Evolutionary conservation across 2,888 invertebrate species (phyloP).

Genomic region (Leptogaster cylindrica): DNA sequence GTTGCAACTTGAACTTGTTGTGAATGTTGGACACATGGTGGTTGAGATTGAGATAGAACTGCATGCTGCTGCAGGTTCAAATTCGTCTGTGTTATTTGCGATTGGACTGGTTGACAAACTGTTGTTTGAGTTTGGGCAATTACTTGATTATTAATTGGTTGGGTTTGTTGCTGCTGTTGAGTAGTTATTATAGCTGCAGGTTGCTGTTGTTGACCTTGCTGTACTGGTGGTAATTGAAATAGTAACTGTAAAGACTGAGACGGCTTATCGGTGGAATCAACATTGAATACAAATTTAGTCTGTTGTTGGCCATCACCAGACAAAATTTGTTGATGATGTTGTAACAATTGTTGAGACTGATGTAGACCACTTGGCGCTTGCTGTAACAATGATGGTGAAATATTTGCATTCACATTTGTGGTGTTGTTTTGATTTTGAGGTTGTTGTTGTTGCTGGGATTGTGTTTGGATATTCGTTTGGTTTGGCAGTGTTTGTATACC

Average conservation of each 20-base stretch:
- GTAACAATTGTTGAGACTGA: conserved; percentile 53
- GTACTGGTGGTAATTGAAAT: conserved; percentile 58
- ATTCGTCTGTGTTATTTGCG: conserved; percentile 57
- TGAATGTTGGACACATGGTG: conserved; percentile 42
- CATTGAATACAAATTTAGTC: conserved; percentile 61
- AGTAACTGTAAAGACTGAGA: conserved; percentile 60
- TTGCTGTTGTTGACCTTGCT: conserved; percentile 51
- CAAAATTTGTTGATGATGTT: conserved; percentile 44
- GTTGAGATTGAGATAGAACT: conserved; percentile 52
- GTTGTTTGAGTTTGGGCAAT: conserved; percentile 41
- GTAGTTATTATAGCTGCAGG: conserved; percentile 45
- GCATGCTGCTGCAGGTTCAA: conserved; percentile 56
- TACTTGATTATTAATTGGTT: conserved; percentile 28
- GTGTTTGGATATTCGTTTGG: conserved; percentile 42
- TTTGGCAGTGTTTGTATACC: conserved; percentile 52
- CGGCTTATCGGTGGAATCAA: conserved; percentile 59
- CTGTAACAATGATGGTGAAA: conserved; percentile 44
- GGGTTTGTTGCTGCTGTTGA: conserved; percentile 51
- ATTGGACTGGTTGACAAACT: conserved; percentile 39
- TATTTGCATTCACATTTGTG: conserved; percentile 43
- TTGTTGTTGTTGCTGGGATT: conserved; percentile 39
- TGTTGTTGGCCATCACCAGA: conserved; percentile 55
- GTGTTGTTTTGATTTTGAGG: conserved; percentile 27
- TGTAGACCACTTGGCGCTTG: conserved; percentile 47
- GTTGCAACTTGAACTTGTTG: conserved; percentile 60